phyloP scores from a whole-genome alignment of 2,888 invertebrate genomes.

The Caenorhabditis macrosperma region DNA sequence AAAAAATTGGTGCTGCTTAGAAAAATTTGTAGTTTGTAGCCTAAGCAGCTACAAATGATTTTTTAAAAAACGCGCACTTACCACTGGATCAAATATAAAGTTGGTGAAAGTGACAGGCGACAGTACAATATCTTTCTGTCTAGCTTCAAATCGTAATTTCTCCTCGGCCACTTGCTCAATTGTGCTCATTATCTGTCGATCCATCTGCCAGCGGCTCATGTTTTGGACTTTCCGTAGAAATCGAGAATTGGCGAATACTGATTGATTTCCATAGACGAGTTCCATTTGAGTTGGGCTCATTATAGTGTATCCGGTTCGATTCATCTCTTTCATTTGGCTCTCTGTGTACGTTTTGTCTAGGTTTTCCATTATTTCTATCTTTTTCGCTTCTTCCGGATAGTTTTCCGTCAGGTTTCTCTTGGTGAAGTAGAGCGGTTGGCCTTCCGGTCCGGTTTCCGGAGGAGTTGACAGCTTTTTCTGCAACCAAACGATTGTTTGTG shows the following conservation, averaged over 20 bases:
- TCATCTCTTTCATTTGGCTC: constrained; percentile 70
- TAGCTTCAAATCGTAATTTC: constrained; percentile 50
- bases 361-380: constrained; percentile 69
- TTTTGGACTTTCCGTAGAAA: constrained; percentile 33
- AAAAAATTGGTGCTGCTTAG: too few species aligned
- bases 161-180: constrained; percentile 58
- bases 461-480: constrained; percentile 43
- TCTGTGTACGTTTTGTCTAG: constrained; percentile 66
- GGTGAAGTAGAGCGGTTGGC: constrained; percentile 70
- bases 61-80: not conserved
- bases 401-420: constrained; percentile 71
- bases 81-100: constrained; percentile 32
- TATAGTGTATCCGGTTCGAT: constrained; percentile 71
- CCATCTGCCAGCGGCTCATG: constrained; percentile 32
- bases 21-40: not conserved
- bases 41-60: not conserved
- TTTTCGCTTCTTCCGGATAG: constrained; percentile 62
- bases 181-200: constrained; percentile 40
- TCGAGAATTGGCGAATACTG: constrained; percentile 62
- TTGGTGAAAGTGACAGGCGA: constrained; percentile 51
- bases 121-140: constrained; percentile 55
- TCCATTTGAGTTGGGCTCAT: constrained; percentile 68
- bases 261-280: constrained; percentile 70
- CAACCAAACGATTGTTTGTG: too few species aligned
- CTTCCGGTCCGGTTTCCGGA: constrained; percentile 46